A percentile compares a stretch with the other conserved stretches of the same genome.
phyloP scores from a whole-genome alignment of 64 coral and sea anemone genomes.

The Cladopsammia gracilis region DNA sequence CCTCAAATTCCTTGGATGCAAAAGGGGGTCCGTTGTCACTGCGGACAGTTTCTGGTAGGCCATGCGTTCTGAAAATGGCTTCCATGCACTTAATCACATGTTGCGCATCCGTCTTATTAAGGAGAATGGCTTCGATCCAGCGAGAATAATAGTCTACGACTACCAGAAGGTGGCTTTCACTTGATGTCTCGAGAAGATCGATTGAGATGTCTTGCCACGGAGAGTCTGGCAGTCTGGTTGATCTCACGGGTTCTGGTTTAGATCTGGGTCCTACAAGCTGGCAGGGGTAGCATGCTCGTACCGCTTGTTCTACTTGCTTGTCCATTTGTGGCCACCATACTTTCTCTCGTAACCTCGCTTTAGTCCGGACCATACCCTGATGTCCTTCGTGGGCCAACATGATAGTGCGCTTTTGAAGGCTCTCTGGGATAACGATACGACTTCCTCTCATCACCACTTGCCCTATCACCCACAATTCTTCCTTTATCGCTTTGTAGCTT shows the following conservation, averaged over 20 bases:
- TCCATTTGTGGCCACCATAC: no score
- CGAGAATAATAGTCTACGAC: no score
- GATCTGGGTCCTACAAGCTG: no score
- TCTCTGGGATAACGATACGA: slow-evolving; percentile 36
- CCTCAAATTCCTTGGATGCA: slow-evolving; percentile 41
- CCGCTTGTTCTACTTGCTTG: no score
- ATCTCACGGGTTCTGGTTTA: no score
- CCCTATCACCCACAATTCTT: slow-evolving; percentile 49
- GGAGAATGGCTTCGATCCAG: slow-evolving; percentile 52
- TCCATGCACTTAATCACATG: slow-evolving; percentile 47
- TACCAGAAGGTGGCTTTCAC: no score
- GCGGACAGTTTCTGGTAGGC: slow-evolving; percentile 42
- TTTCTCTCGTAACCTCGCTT: not conserved
- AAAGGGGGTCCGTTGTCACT: slow-evolving; percentile 76
- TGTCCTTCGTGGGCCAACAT: slow-evolving; percentile 46
- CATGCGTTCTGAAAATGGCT: slow-evolving; percentile 59
- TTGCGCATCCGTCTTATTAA: slow-evolving; percentile 47
- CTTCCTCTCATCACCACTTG: slow-evolving; percentile 45
- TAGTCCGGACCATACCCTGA: slow-evolving; percentile 50
- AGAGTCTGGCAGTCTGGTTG: no score
- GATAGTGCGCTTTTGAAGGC: slow-evolving; percentile 15
- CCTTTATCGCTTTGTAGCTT: slow-evolving; percentile 40
- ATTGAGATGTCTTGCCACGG: no score
- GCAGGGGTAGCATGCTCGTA: no score
- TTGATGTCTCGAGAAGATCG: no score